Evolutionary conservation across 1,140 invertebrate species (phyloP), one percentile per base, ranked within the genome.

Genomic region (Archivesica marissinica): DNA sequence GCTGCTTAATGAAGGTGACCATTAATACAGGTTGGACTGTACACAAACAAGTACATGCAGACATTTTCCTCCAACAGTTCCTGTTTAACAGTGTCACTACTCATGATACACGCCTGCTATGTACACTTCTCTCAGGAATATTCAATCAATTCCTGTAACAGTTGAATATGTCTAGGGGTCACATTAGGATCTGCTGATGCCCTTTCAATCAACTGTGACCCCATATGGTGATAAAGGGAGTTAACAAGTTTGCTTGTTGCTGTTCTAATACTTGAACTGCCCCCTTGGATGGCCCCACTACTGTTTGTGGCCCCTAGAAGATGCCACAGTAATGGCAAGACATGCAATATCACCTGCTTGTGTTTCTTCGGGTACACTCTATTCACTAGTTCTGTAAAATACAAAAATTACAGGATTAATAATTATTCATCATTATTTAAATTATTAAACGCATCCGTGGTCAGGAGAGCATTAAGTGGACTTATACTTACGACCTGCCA

Each of bases 311-410:
- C 88, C 61, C 90, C 89, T 3, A 94, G 87, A n/a, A 94, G 86
- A 75, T 93, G 92, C 93, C 93, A 93, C 20, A 93, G 56, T 15
- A 93, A 84, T 17, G 93, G 93, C 70, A 94, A 85, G 1, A 93
- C 92, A 86, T 93, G 93, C 61, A 93, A 87, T 20, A 91, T 88
- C 30, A 94, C 90, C 81, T 91, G 92, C 76, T 93, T 93, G 33
- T 91, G 91, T 78, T 93, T 94, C 39, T 89, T 86, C 15, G 87
- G 84, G 81, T 92, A 93, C n/a, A 93, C 93, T 64, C 87, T 76
- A 28, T 86, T 83, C n/a, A 92, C 91, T 47, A 94, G 85, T 76
- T 93, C 93, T 94, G 90, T 7, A 90, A 89, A 54, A 61, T 56
- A 79, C 44, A 87, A 74, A 39, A 66, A 33, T 7, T 61, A n/a